Evolutionary conservation across 2,888 invertebrate species (phyloP).

Genomic region (Villa cingulata): DNA sequence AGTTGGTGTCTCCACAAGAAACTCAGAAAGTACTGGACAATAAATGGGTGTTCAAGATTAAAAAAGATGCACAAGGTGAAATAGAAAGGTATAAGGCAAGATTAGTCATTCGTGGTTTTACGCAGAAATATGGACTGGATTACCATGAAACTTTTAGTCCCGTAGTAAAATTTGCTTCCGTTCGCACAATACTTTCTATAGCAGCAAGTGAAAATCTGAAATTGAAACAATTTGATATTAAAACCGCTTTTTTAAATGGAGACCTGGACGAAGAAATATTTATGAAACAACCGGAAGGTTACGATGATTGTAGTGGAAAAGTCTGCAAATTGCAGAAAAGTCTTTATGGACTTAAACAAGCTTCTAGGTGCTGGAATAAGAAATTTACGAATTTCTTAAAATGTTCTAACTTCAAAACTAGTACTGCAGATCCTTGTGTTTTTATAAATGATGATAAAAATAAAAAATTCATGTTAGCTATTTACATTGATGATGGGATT

Average conservation of each 20-base stretch:
- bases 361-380: conserved; percentile 17
- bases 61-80: conserved; percentile 4
- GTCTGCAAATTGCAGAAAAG: conserved; percentile 16
- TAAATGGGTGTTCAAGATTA: conserved; percentile 16
- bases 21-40: conserved; percentile 15
- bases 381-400: conserved; percentile 17
- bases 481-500: conserved; percentile 22
- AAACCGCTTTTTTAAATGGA: conserved; percentile 16
- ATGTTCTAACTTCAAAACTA: conserved; percentile 15
- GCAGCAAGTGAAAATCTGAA: conserved; percentile 6
- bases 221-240: conserved; percentile 15
- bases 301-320: conserved; percentile 11
- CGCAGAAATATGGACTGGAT: conserved; percentile 15
- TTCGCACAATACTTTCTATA: conserved; percentile 7
- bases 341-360: conserved; percentile 19
- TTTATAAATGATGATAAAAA: conserved; percentile 14
- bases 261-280: conserved; percentile 12
- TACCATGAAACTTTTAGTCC: conserved; percentile 17
- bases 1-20: conserved; percentile 10
- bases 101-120: conserved; percentile 14
- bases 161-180: conserved; percentile 11
- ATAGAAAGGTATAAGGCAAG: conserved; percentile 13
- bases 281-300: conserved; percentile 14
- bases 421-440: conserved; percentile 20
- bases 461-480: conserved; percentile 16